A percentile compares a stretch with the other conserved stretches of the same genome.
Evolutionary conservation across 1,140 invertebrate species (phyloP).

Genomic region (Brachionus koreanus): DNA sequence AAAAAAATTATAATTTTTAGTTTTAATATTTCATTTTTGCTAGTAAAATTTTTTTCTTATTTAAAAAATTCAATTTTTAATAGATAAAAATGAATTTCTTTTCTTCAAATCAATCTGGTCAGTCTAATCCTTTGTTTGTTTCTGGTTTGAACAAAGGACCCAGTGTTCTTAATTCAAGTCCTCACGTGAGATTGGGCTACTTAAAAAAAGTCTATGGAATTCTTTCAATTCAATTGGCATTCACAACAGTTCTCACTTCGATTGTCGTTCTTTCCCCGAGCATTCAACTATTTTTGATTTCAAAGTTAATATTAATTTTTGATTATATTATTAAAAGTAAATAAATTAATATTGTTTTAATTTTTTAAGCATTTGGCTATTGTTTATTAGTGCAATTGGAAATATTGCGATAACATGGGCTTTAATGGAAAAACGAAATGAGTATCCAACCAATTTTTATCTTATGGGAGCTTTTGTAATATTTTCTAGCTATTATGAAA

Average conservation of each 20-base stretch:
- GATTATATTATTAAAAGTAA: not conserved
- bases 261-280: constrained; percentile 65
- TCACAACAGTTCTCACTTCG: constrained; percentile 67
- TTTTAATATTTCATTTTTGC: not conserved
- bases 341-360: not conserved
- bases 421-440: constrained; percentile 57
- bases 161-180: constrained; percentile 59
- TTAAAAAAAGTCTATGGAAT: constrained; percentile 79
- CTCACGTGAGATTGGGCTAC: constrained; percentile 63
- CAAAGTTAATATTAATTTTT: constrained; percentile 58
- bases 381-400: constrained; percentile 54
- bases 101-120: not conserved
- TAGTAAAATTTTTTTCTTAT: not conserved
- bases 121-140: constrained; percentile 46
- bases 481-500: not conserved
- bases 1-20: not conserved
- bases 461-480: constrained; percentile 58
- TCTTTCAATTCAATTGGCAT: constrained; percentile 68
- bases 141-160: constrained; percentile 60
- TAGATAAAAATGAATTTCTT: not conserved
- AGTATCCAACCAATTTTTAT: constrained; percentile 60
- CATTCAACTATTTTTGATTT: constrained; percentile 67
- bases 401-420: constrained; percentile 57
- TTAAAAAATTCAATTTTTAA: not conserved
- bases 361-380: constrained; percentile 54